These are phyloP conservation scores for Pseudomugil gertrudae DNA, from an alignment of 2,797 vertebrate genomes.

Conservation along the genomic window DNA sequence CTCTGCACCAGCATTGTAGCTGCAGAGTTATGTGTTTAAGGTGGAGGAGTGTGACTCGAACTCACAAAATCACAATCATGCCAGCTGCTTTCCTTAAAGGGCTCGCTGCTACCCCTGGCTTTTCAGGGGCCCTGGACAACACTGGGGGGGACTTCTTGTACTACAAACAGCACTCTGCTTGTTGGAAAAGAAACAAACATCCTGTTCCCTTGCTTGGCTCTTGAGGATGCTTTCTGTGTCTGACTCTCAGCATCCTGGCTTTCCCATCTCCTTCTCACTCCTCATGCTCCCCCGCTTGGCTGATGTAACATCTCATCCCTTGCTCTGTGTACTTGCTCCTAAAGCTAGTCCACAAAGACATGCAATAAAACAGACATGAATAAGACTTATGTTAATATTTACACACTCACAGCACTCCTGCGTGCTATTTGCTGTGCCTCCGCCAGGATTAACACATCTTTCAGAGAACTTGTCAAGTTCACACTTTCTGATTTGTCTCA, in stretches of 20 bases:
- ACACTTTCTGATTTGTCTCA: conserved; percentile 73
- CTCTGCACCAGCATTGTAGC: conserved; percentile 25
- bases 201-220: conserved; percentile 39
- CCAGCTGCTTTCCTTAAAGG: conserved; percentile 46
- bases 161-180: conserved; percentile 29
- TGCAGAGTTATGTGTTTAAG: conserved; percentile 3
- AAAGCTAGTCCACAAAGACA: conserved; percentile 21
- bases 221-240: conserved; percentile 66
- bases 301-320: conserved; percentile 61
- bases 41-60: conserved; percentile 19
- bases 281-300: conserved; percentile 55
- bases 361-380: conserved; percentile 23
- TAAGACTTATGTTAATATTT: conserved; percentile 8
- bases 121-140: conserved; percentile 1
- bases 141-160: not conserved
- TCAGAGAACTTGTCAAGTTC: conserved; percentile 54
- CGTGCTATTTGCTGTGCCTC: conserved; percentile 38
- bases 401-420: conserved; percentile 32
- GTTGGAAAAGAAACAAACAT: conserved; percentile 37
- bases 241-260: conserved; percentile 66
- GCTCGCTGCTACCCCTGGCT: conserved; percentile 4
- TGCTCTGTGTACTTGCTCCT: conserved; percentile 36
- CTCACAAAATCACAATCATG: conserved; percentile 15
- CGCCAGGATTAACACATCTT: conserved; percentile 51
- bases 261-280: conserved; percentile 40